These are phyloP conservation scores for Amphipoea oculea DNA, from an alignment of 2,888 invertebrate species.

Conservation along the genomic window DNA sequence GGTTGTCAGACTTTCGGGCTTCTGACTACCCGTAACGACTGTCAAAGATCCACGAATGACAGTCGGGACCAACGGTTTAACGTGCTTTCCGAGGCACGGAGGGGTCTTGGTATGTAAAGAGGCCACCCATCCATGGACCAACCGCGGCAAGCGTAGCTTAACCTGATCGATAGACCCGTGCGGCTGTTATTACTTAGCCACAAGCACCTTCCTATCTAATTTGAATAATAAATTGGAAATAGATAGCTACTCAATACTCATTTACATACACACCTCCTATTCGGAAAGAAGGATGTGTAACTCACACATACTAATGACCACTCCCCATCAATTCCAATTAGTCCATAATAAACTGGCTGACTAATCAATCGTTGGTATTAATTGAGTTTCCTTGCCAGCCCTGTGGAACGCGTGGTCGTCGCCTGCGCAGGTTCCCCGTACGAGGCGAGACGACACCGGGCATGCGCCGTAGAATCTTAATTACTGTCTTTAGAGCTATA, in stretches of 20 bases:
- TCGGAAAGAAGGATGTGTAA: constrained; percentile 23
- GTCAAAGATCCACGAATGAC: no score
- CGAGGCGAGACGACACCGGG: constrained; percentile 61
- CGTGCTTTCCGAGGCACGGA: no score
- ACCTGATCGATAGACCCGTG: no score
- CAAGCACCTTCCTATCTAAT: not conserved
- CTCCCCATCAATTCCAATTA: constrained; percentile 42
- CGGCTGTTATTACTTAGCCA: no score
- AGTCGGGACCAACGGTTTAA: no score
- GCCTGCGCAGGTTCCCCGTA: constrained; percentile 62
- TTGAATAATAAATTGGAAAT: constrained; percentile 1
- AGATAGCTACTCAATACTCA: not conserved
- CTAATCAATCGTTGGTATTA: constrained; percentile 19
- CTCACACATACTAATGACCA: constrained; percentile 15
- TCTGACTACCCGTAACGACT: no score
- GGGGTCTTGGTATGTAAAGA: no score
- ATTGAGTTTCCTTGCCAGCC: constrained; percentile 50
- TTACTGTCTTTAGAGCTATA: constrained; percentile 37
- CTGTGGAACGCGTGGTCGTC: constrained; percentile 30
- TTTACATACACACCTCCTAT: constrained; percentile 10
- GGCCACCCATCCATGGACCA: no score
- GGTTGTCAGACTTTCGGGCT: no score
- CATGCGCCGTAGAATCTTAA: constrained; percentile 62
- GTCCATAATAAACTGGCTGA: constrained; percentile 36
- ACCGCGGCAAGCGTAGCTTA: no score